Base-by-base conservation (phyloP, 2,888 invertebrate genomes). In the Trilocha varians region DNA sequence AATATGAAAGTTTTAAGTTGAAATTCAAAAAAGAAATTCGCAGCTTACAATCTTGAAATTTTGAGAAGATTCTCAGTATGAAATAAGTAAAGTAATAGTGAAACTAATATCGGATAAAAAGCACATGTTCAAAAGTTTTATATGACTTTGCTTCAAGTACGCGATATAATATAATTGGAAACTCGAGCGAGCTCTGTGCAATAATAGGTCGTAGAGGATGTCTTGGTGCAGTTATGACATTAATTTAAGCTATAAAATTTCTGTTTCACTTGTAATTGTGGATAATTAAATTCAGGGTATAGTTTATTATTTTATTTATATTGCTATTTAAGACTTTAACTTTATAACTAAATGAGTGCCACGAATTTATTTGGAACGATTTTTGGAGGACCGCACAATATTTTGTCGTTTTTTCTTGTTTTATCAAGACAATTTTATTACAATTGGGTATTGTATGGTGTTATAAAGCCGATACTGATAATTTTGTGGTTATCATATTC, bases 151-250 rank as follows among this genome's bases (percentile, higher is more conserved):
- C 70, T 69, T 73, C 65, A 78, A 77, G 70, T 75, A 57, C 65
- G 71, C 68, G 74, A 69, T 71, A 75, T 80, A 75, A 9, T n/a
- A n/a, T 82, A 80, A 83, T 84, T 83, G 82, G 78, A 83, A 83
- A 79, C 71, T 75, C 61, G 67, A 78, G 73, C 70, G 65, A 64
- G 64, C 60, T 25, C n/a, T 65, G 62, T 61, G 67, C 65, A 65
- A 65, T 62, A 62, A 55, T 58, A 56, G 50, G 57, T 55, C 57
- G 49, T 34, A 25, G 41, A 16, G 51, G 52, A 49, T 53, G 56
- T 54, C 52, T 59, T 42, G 51, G 54, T 56, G 55, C 65, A 66
- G 67, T 75, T 68, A 70, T 55, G 64, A 65, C 55, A 61, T 61
- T 69, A 71, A 67, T 75, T 74, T 71, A 48, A 57, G 59, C 63